Percentiles rank a stretch among this genome's conserved stretches.
Conservation (phyloP, 2,888 invertebrate genomes). For the Mythimna loreyi region DNA sequence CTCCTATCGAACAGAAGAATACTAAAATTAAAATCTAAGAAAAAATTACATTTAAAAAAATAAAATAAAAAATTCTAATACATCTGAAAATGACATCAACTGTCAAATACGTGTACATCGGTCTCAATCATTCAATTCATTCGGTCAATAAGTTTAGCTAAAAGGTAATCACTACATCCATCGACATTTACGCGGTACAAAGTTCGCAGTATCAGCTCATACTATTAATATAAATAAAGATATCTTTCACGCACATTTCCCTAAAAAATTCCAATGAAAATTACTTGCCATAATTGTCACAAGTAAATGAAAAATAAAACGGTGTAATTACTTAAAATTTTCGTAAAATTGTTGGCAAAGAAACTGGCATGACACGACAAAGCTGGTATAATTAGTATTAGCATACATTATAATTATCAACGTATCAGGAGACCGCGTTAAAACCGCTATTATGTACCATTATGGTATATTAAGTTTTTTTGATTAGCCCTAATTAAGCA, state of each 20-base stretch:
- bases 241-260: background rate
- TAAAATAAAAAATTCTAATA: too few relatives aligned
- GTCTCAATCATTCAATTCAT: too few relatives aligned
- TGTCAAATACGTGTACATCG: too few relatives aligned
- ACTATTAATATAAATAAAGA: too few relatives aligned
- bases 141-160: too few relatives aligned
- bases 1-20: too few relatives aligned
- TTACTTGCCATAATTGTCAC: slow-evolving; percentile 10
- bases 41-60: too few relatives aligned
- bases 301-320: slow-evolving; percentile 18
- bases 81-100: too few relatives aligned
- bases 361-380: slow-evolving; percentile 50
- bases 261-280: background rate
- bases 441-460: slow-evolving; percentile 72
- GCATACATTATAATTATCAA: slow-evolving; percentile 72
- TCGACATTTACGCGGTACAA: too few relatives aligned
- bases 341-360: slow-evolving; percentile 33
- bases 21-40: too few relatives aligned
- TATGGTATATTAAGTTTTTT: slow-evolving; percentile 76
- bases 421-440: slow-evolving; percentile 74
- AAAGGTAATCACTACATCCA: too few relatives aligned
- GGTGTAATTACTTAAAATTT: slow-evolving; percentile 46
- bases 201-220: too few relatives aligned
- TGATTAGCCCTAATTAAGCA: slow-evolving; percentile 77
- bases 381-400: slow-evolving; percentile 70